phyloP scores from a whole-genome alignment of 2,113 vertebrate genomes.

The Microtus pennsylvanicus region DNA sequence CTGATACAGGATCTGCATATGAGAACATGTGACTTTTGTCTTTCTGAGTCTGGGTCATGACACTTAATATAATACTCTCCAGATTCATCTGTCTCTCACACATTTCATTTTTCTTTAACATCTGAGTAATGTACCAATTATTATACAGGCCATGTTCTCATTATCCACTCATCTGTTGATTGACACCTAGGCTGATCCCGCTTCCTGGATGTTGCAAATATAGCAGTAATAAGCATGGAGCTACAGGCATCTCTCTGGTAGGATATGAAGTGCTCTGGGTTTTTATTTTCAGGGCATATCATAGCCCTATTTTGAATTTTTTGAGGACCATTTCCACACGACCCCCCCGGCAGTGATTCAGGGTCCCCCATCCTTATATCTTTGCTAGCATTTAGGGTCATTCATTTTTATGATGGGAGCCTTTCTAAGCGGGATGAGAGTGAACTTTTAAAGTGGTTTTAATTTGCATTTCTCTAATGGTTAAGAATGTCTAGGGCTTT shows the following conservation, averaged over 20 bases:
- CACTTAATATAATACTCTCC: background rate
- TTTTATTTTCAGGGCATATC: too few relatives aligned
- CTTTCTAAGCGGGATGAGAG: background rate
- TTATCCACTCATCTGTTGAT: background rate
- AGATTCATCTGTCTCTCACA: background rate
- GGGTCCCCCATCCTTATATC: background rate
- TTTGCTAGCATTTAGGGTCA: background rate
- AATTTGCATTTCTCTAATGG: background rate
- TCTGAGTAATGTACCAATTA: background rate
- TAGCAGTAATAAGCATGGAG: too few relatives aligned
- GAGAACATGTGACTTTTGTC: background rate
- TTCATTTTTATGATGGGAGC: background rate
- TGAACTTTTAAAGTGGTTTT: too few relatives aligned
- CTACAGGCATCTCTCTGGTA: background rate
- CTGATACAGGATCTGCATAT: background rate
- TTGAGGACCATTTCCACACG: background rate
- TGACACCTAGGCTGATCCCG: background rate
- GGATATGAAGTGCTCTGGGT: background rate
- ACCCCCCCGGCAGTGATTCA: background rate
- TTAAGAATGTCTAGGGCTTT: background rate
- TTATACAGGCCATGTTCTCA: background rate
- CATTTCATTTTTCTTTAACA: background rate
- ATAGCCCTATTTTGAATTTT: background rate
- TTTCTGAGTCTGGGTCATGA: background rate
- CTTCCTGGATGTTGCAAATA: background rate